A percentile compares a stretch with the other conserved stretches of the same genome.
phyloP scores from a whole-genome alignment of 1,140 invertebrate genomes.

The Meloidogyne floridensis region DNA sequence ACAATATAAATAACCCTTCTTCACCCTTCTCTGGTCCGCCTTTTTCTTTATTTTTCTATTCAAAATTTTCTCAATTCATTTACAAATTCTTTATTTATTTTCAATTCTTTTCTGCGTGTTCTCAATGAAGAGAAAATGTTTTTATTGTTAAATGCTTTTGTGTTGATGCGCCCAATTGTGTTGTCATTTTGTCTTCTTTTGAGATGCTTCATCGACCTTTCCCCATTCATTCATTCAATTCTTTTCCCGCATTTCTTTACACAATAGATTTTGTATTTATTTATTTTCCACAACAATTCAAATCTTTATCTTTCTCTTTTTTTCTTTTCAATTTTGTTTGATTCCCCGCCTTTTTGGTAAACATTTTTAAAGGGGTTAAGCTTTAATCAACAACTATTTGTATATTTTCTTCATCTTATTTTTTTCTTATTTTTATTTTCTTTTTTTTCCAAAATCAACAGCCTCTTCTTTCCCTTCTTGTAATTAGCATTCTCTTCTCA shows the following conservation, averaged over 20 bases:
- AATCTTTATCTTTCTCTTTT: neutral
- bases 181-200: neutral
- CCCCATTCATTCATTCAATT: too few relatives aligned
- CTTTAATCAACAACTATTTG: too few relatives aligned
- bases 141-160: neutral
- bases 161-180: neutral
- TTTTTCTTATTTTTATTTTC: too few relatives aligned
- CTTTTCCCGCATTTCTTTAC: neutral
- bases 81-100: slow-evolving; percentile 3
- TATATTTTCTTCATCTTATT: too few relatives aligned
- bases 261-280: neutral
- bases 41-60: neutral
- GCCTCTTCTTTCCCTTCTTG: too few relatives aligned
- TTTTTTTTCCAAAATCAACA: too few relatives aligned
- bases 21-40: neutral
- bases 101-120: slow-evolving; percentile 1
- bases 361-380: too few relatives aligned
- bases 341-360: too few relatives aligned
- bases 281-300: neutral
- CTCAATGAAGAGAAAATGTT: too few relatives aligned
- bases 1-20: neutral
- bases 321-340: neutral
- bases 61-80: neutral
- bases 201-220: too few relatives aligned
- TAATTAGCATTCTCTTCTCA: too few relatives aligned